A percentile compares a stretch with the other conserved stretches of the same genome.
These are phyloP conservation scores for Tanytarsus gracilentus DNA, from an alignment of 2,888 invertebrate species.

Conservation along the genomic window DNA sequence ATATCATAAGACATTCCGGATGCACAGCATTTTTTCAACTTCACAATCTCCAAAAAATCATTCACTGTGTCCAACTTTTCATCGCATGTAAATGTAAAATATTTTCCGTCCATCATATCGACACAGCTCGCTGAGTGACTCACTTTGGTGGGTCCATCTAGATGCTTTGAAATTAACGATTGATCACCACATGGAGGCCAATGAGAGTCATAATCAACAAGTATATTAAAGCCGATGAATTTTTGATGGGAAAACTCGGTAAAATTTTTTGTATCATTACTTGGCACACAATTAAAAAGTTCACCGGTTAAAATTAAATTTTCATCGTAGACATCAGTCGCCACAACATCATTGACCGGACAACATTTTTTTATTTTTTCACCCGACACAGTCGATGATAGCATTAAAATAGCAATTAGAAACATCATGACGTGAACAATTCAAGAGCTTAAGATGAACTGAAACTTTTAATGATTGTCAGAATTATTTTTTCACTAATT, in stretches of 20 bases:
- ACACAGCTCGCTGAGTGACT: conserved; percentile 7
- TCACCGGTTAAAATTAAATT: neutral
- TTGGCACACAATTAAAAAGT: neutral
- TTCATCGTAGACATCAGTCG: neutral
- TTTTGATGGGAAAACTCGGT: neutral
- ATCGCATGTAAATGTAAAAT: conserved; percentile 11
- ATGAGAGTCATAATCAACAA: neutral
- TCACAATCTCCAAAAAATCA: conserved; percentile 31
- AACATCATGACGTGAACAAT: neutral
- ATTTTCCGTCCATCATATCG: neutral
- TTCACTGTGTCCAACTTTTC: neutral
- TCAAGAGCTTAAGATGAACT: too few relatives aligned
- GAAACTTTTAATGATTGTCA: too few relatives aligned
- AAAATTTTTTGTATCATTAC: neutral
- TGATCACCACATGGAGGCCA: conserved; percentile 12
- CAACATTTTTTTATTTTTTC: conserved; percentile 12
- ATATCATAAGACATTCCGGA: conserved; percentile 35
- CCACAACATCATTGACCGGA: neutral
- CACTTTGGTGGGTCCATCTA: neutral
- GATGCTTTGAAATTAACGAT: neutral
- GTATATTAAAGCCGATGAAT: conserved; percentile 5
- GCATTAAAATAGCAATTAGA: neutral
- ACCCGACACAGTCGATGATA: neutral
- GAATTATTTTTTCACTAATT: neutral
- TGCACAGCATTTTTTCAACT: conserved; percentile 40